phyloP scores from a whole-genome alignment of 2,113 vertebrate species.

The Seriola dumerili region DNA sequence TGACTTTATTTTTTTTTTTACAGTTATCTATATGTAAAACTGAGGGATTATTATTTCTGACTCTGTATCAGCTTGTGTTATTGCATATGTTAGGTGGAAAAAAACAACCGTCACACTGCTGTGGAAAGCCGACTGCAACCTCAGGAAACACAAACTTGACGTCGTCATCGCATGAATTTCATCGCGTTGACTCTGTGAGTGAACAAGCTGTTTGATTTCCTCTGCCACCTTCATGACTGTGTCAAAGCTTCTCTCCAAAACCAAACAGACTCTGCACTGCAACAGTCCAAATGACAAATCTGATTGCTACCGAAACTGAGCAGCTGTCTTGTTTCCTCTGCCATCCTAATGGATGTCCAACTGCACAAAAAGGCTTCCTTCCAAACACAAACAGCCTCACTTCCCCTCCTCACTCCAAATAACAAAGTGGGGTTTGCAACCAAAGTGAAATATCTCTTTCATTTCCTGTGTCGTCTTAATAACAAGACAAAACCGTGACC shows the following conservation, averaged over 20 bases:
- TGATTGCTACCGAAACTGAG: slow-evolving; percentile 29
- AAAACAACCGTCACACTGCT: not conserved
- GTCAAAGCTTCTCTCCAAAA: slow-evolving; percentile 41
- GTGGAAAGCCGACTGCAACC: not conserved
- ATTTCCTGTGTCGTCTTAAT: slow-evolving; percentile 36
- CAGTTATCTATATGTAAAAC: not conserved
- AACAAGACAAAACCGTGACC: not conserved
- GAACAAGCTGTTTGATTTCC: slow-evolving; percentile 11
- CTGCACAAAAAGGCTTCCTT: slow-evolving; percentile 18
- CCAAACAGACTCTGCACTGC: slow-evolving; percentile 22
- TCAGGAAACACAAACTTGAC: not conserved
- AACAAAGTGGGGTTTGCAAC: slow-evolving; percentile 19
- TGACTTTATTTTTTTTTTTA: no score
- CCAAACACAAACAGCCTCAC: slow-evolving; percentile 52
- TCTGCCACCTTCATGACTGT: slow-evolving; percentile 33
- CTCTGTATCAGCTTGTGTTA: not conserved
- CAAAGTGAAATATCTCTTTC: not conserved
- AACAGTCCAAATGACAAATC: slow-evolving; percentile 56
- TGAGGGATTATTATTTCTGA: not conserved
- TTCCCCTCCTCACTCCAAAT: slow-evolving; percentile 14
- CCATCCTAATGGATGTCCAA: slow-evolving; percentile 17
- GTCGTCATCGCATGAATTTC: not conserved
- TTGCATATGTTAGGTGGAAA: not conserved
- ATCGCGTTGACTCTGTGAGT: not conserved
- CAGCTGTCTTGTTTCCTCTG: slow-evolving; percentile 23